phyloP scores from a whole-genome alignment of 2,113 vertebrate genomes.

The Glareola pratincola region DNA sequence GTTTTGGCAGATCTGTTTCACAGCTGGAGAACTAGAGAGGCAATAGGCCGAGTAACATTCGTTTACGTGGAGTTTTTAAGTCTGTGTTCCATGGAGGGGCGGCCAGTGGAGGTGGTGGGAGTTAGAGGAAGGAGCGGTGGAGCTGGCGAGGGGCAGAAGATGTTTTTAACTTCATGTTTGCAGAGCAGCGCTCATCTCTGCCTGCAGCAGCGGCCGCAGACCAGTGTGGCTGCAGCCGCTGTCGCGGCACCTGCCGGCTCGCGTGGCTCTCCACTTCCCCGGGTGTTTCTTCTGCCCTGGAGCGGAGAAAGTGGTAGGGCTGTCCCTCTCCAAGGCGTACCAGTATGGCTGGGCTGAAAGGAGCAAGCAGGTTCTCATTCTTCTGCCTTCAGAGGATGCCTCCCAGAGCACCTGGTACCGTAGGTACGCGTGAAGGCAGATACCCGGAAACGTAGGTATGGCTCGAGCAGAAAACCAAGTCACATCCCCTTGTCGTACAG shows the following conservation, averaged over 20 bases:
- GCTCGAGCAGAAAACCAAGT: background rate
- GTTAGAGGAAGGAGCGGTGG: background rate
- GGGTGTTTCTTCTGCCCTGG: background rate
- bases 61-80: background rate
- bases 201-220: background rate
- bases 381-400: background rate
- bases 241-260: background rate
- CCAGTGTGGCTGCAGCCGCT: background rate
- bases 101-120: background rate
- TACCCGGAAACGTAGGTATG: background rate
- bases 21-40: background rate
- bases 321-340: background rate
- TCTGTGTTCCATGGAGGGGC: background rate
- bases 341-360: background rate
- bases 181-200: background rate
- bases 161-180: accelerated
- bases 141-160: background rate
- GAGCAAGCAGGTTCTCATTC: accelerated
- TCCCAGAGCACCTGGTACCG: background rate
- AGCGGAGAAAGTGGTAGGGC: background rate
- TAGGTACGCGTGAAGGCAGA: background rate
- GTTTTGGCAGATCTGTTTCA: background rate
- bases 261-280: background rate
- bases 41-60: background rate
- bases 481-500: background rate